phyloP scores from a whole-genome alignment of 1,140 invertebrate species.

The Heliconius melpomene region DNA sequence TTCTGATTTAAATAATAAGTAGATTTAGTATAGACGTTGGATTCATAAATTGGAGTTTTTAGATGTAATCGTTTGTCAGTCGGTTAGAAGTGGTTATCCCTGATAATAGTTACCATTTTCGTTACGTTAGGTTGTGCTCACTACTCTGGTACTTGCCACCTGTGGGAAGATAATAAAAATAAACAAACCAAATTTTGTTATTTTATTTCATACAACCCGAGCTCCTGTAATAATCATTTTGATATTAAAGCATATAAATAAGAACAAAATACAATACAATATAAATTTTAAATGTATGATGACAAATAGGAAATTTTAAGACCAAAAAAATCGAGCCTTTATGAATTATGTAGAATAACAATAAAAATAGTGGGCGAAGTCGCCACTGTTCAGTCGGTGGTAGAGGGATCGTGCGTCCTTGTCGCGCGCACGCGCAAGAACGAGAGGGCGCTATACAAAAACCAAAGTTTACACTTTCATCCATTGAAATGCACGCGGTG shows the following conservation, averaged over 20 bases:
- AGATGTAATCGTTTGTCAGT: slow-evolving; percentile 34
- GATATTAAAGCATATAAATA: background rate
- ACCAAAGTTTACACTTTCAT: slow-evolving; percentile 79
- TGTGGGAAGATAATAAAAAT: slow-evolving; percentile 78
- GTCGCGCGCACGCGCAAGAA: slow-evolving; percentile 53
- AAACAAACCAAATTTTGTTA: slow-evolving; percentile 60
- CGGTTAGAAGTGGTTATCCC: slow-evolving; percentile 73
- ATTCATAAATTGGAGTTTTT: slow-evolving; percentile 41
- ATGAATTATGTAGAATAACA: slow-evolving; percentile 58
- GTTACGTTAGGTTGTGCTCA: slow-evolving; percentile 75
- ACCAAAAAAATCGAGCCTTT: background rate
- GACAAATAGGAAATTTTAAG: background rate
- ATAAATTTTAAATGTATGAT: background rate
- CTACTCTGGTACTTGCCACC: slow-evolving; percentile 79
- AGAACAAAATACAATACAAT: background rate
- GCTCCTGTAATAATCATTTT: background rate
- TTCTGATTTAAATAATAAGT: slow-evolving; percentile 35
- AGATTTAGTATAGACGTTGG: slow-evolving; percentile 44
- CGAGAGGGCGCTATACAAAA: slow-evolving; percentile 78
- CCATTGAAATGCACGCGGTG: slow-evolving; percentile 78
- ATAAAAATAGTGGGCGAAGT: slow-evolving; percentile 72
- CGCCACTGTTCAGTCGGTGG: slow-evolving; percentile 59
- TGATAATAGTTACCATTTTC: slow-evolving; percentile 80
- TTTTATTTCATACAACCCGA: slow-evolving; percentile 52
- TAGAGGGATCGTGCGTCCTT: slow-evolving; percentile 51